Evolutionary conservation across 2,113 vertebrate genomes (phyloP).

Genomic region (Brevimyrus niger): DNA sequence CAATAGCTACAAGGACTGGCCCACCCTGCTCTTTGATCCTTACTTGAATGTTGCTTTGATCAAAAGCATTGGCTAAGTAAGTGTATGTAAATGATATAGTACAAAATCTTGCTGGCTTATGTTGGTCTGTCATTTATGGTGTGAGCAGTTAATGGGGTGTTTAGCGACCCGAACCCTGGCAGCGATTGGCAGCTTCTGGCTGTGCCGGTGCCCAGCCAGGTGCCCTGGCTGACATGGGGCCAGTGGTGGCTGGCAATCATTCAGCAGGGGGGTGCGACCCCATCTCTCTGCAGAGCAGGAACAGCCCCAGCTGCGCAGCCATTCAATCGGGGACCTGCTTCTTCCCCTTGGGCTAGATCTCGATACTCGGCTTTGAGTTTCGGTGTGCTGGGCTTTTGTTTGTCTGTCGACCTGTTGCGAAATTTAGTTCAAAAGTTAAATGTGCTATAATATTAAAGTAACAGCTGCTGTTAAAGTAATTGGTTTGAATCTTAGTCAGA

Average conservation of each 20-base stretch:
- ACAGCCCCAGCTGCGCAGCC: not conserved
- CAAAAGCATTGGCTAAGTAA: not conserved
- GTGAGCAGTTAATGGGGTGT: not conserved
- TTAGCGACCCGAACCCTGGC: not conserved
- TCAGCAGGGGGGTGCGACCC: not conserved
- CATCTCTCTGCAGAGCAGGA: not conserved
- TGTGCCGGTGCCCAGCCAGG: not conserved
- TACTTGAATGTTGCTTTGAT: not conserved
- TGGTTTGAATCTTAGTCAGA: not conserved
- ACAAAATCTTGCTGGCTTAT: not conserved
- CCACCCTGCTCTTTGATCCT: not conserved
- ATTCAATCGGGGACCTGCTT: not conserved
- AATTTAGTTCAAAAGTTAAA: not conserved
- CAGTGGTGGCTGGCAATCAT: not conserved
- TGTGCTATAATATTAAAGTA: not conserved
- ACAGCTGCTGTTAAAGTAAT: not conserved
- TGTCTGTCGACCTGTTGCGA: not conserved
- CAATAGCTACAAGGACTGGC: not conserved
- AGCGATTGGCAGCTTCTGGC: not conserved
- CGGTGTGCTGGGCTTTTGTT: not conserved
- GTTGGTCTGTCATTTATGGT: not conserved
- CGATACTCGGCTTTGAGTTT: not conserved
- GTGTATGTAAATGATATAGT: not conserved
- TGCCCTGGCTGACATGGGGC: not conserved
- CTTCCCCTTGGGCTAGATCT: not conserved